phyloP scores from a whole-genome alignment of 2,797 vertebrate genomes.

The Caiman crocodilus region DNA sequence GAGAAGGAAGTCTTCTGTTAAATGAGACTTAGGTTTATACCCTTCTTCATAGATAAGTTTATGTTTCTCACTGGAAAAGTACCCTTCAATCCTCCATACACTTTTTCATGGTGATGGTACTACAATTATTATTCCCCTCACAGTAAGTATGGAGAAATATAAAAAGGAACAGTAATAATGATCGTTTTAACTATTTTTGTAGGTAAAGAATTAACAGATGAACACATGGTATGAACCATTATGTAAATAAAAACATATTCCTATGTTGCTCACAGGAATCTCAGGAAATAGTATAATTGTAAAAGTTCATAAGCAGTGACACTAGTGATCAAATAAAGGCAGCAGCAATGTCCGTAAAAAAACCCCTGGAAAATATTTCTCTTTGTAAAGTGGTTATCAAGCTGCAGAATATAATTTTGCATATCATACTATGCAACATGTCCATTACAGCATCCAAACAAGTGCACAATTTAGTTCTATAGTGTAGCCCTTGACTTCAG shows the following conservation, averaged over 20 bases:
- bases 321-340: conserved; percentile 10
- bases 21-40: neutral
- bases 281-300: neutral
- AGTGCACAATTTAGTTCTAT: neutral
- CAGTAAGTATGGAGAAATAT: neutral
- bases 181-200: neutral
- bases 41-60: neutral
- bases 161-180: neutral
- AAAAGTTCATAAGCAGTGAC: neutral
- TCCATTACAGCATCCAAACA: neutral
- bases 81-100: neutral
- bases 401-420: neutral
- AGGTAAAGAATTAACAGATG: neutral
- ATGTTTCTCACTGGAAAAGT: neutral
- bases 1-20: neutral
- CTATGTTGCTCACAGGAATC: neutral
- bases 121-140: neutral
- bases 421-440: neutral
- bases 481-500: neutral
- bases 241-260: neutral
- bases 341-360: neutral
- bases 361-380: neutral
- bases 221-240: neutral
- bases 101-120: neutral
- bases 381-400: neutral